Percentiles rank a stretch among this genome's conserved stretches.
These are phyloP conservation scores for Troides helena DNA, from an alignment of 2,888 invertebrate genomes.

Conservation along the genomic window DNA sequence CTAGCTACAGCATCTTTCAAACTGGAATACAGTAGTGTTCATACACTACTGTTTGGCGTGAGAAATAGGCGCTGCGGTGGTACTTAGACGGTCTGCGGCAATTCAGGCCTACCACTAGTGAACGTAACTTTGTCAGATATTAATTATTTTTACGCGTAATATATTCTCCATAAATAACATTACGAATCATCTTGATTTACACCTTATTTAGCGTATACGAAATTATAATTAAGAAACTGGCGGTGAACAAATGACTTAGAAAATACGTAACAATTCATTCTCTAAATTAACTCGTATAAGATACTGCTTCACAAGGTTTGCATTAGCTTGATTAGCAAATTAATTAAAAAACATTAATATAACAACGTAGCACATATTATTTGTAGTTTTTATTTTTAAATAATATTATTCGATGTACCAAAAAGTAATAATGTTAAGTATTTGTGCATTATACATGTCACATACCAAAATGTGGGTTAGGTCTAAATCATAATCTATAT, in stretches of 20 bases:
- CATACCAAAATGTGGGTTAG: too few relatives aligned
- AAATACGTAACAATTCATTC: conserved; percentile 19
- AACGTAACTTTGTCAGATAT: neutral
- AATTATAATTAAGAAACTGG: conserved; percentile 22
- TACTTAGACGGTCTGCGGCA: too few relatives aligned
- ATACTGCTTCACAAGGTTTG: neutral
- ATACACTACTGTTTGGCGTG: too few relatives aligned
- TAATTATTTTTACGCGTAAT: neutral
- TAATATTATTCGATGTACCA: too few relatives aligned
- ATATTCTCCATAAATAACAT: conserved; percentile 1
- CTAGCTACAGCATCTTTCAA: too few relatives aligned
- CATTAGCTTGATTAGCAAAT: neutral
- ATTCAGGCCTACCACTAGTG: too few relatives aligned
- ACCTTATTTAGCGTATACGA: conserved; percentile 12
- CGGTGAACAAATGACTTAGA: conserved; percentile 11
- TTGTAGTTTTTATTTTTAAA: too few relatives aligned
- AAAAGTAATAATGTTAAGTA: too few relatives aligned
- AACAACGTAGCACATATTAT: neutral
- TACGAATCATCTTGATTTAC: conserved; percentile 5
- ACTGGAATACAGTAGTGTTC: too few relatives aligned
- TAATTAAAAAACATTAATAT: neutral
- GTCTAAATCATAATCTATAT: too few relatives aligned
- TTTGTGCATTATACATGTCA: too few relatives aligned
- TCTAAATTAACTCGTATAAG: conserved; percentile 15
- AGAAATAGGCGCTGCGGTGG: too few relatives aligned